Evolutionary conservation across 92 coral and sea anemone species (phyloP), one percentile per base, ranked within the genome.

Genomic region (Parazoanthus darwini): DNA sequence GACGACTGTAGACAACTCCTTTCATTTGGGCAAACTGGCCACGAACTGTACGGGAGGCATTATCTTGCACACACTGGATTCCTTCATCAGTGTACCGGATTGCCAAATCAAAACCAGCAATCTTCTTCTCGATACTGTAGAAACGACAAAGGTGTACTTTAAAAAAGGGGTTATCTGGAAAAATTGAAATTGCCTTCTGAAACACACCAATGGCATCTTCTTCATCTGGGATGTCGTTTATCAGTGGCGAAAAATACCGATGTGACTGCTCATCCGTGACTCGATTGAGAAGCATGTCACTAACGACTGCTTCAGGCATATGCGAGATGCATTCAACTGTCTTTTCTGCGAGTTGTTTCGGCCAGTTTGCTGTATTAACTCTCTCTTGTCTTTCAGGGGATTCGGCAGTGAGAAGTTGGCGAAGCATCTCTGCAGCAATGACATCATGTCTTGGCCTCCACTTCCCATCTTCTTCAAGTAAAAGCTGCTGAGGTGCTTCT

Each of bases 21-120:
- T 91, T 91, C 96, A 93, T 93, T 70, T 93, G 96, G 0, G 92
- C 91, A 56, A 91, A 85, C 80, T 91, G 96, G 5, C 96, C 82
- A 0, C 96, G 89, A 0, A 83, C 87, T 15, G 75, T 51, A 3
- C 81, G 86, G 0, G 90, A 74, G 1, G 14, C 4, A 44, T 43
- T n/a, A n/a, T n/a, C n/a, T n/a, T n/a, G n/a, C n/a, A n/a, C n/a
- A n/a, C n/a, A n/a, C n/a, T n/a, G n/a, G 2, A 93, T 93, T 0
- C 95, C 92, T 16, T 93, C 91, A 63, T 93, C 88, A 0, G 95
- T 93, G 85, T 89, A 93, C 54, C 51, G 82, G 44, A 85, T 91
- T 3, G 93, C 95, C 22, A 36, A 26, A 0, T 84, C 80, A 58
- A 93, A 89, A 14, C 95, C 95, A 39, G 88, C 83, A 0, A 59